Evolutionary conservation across 2,888 invertebrate genomes (phyloP).

Genomic region (Drosophila acutilabella): DNA sequence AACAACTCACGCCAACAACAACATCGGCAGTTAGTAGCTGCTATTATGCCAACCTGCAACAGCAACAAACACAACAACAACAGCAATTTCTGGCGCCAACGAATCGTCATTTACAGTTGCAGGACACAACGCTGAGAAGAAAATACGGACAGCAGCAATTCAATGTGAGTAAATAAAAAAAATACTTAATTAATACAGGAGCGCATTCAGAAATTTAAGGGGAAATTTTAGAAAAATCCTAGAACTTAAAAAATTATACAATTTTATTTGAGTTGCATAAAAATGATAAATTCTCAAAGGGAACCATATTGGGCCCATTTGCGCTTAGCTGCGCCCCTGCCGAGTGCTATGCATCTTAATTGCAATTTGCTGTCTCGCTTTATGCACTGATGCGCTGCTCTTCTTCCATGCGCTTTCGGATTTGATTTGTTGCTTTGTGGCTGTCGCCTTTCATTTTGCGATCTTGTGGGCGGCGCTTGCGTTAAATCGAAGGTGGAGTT

Average conservation of each 20-base stretch:
- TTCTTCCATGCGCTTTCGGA: constrained; percentile 36
- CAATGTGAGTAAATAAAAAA: constrained; percentile 32
- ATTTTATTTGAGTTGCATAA: too few species aligned
- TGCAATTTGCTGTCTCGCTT: constrained; percentile 38
- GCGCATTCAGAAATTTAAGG: too few species aligned
- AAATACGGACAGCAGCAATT: constrained; percentile 25
- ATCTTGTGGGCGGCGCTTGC: constrained; percentile 69
- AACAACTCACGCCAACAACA: constrained; percentile 45
- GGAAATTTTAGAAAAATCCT: too few species aligned
- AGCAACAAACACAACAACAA: constrained; percentile 49
- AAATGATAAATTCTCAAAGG: too few species aligned
- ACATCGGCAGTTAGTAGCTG: constrained; percentile 43
- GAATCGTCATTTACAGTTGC: constrained; percentile 48
- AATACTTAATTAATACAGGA: too few species aligned
- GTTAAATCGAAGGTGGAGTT: constrained; percentile 47
- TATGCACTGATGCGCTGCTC: constrained; percentile 24
- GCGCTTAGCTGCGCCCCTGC: background rate
- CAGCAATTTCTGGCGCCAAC: constrained; percentile 46
- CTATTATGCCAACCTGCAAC: constrained; percentile 48
- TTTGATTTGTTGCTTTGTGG: constrained; percentile 59
- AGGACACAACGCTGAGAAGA: constrained; percentile 40
- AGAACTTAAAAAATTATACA: too few species aligned
- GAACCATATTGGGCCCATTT: too few species aligned
- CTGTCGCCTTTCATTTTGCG: constrained; percentile 46
- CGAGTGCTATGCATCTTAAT: constrained; percentile 3